Conservation (phyloP, 92 coral and sea anemone genomes). For the Desmophyllum pertusum region DNA sequence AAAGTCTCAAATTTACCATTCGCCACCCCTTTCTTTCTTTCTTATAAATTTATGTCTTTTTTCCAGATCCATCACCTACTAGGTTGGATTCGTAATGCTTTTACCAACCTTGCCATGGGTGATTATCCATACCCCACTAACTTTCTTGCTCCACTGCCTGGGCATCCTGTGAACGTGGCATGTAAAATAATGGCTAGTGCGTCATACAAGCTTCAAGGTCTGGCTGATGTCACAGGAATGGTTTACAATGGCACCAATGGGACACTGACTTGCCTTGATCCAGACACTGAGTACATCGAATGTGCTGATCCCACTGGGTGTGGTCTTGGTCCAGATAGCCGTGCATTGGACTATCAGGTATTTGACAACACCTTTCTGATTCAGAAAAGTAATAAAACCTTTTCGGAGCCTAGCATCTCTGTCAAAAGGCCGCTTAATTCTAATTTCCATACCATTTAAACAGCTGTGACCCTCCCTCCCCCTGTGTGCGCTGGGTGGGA, state of each 20-base stretch:
- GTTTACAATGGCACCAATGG: conserved; percentile 90
- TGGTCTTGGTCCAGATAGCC: conserved; percentile 81
- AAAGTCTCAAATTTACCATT: too few species aligned
- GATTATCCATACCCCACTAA: conserved; percentile 93
- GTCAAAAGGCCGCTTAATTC: too few species aligned
- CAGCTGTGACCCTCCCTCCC: too few species aligned
- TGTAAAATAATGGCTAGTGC: conserved; percentile 71
- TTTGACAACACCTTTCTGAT: not conserved
- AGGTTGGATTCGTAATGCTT: conserved; percentile 96
- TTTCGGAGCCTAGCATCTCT: not conserved
- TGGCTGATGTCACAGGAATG: conserved; percentile 85
- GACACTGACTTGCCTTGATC: conserved; percentile 80
- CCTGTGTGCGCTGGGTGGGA: too few species aligned
- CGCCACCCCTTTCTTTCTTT: not conserved
- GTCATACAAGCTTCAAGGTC: conserved; percentile 78
- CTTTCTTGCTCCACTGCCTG: conserved; percentile 92
- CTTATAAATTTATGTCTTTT: not conserved
- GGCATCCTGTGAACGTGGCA: conserved; percentile 90
- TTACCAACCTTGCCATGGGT: conserved; percentile 88
- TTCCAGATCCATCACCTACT: conserved; percentile 76
- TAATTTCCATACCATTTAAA: too few species aligned
- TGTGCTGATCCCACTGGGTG: conserved; percentile 99
- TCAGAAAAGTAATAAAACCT: not conserved
- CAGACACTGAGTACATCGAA: conserved; percentile 88
- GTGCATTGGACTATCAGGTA: conserved; percentile 96